Percentiles rank a stretch among this genome's conserved stretches.
phyloP scores from a whole-genome alignment of 2,797 vertebrate genomes.

The Jordanella pulchra region DNA sequence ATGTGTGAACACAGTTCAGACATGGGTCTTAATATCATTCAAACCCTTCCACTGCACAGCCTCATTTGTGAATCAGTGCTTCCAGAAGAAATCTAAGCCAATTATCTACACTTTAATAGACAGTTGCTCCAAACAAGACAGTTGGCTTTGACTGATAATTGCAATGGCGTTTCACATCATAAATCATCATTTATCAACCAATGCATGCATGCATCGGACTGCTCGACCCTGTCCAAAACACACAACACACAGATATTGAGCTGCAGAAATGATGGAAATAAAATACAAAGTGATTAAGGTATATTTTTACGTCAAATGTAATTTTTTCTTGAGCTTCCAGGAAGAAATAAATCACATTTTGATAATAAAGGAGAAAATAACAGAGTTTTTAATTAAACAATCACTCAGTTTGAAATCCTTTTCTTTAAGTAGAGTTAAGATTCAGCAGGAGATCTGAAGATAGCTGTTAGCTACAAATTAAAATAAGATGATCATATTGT shows the following conservation, averaged over 20 bases:
- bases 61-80: conserved; percentile 39
- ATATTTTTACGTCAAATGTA: not conserved
- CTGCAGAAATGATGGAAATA: conserved; percentile 53
- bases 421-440: conserved; percentile 13
- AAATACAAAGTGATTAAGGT: conserved; percentile 1
- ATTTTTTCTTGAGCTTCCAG: not conserved
- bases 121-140: conserved; percentile 39
- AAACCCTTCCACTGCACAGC: conserved; percentile 16
- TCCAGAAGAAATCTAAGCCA: conserved; percentile 22
- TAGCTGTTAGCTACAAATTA: conserved; percentile 11
- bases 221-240: conserved; percentile 9
- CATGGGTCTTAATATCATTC: conserved; percentile 43
- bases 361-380: conserved; percentile 10
- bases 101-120: conserved; percentile 39
- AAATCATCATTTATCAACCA: conserved; percentile 22
- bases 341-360: conserved; percentile 30
- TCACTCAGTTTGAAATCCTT: not conserved
- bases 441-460: conserved; percentile 16
- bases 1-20: conserved; percentile 56
- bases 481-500: conserved; percentile 7
- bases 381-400: not conserved
- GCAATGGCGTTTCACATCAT: conserved; percentile 18
- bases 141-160: conserved; percentile 39
- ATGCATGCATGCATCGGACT: conserved; percentile 8
- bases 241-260: conserved; percentile 20